A percentile compares a stretch with the other conserved stretches of the same genome.
Conservation (phyloP, 2,888 invertebrate genomes). For the Cataglyphis albicans region DNA sequence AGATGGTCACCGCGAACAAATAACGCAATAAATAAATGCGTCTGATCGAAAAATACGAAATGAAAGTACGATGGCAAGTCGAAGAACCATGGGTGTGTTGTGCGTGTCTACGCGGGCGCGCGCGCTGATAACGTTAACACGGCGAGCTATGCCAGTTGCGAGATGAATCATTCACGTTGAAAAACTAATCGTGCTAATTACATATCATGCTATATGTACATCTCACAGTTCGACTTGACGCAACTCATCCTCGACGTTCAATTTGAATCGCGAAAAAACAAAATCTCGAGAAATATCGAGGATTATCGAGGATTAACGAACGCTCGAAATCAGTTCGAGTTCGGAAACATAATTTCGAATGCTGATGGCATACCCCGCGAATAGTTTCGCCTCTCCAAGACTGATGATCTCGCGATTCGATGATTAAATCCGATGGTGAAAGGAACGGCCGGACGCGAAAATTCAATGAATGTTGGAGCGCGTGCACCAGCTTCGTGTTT, state of each 20-base stretch:
- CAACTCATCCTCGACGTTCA: not conserved
- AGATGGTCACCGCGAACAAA: not conserved
- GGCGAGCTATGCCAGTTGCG: constrained; percentile 46
- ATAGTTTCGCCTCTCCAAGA: not conserved
- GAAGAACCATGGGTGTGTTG: not conserved
- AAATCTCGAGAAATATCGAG: not conserved
- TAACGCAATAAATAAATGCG: not conserved
- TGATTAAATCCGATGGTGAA: not conserved
- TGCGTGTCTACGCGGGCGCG: not conserved
- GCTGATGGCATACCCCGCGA: not conserved
- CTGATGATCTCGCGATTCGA: not conserved
- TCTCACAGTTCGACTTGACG: not conserved
- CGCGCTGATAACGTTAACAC: constrained; percentile 67
- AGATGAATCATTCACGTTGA: constrained; percentile 61
- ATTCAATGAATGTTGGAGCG: constrained; percentile 15
- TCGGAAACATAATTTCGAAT: not conserved
- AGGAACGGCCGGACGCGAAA: not conserved
- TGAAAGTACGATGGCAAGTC: not conserved
- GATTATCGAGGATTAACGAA: no score
- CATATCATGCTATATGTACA: not conserved
- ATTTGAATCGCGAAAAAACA: not conserved
- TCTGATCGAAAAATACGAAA: not conserved
- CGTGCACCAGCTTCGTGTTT: not conserved
- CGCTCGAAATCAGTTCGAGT: not conserved
- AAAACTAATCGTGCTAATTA: constrained; percentile 92